phyloP scores from a whole-genome alignment of 2,888 invertebrate species.

The Lypha dubia region DNA sequence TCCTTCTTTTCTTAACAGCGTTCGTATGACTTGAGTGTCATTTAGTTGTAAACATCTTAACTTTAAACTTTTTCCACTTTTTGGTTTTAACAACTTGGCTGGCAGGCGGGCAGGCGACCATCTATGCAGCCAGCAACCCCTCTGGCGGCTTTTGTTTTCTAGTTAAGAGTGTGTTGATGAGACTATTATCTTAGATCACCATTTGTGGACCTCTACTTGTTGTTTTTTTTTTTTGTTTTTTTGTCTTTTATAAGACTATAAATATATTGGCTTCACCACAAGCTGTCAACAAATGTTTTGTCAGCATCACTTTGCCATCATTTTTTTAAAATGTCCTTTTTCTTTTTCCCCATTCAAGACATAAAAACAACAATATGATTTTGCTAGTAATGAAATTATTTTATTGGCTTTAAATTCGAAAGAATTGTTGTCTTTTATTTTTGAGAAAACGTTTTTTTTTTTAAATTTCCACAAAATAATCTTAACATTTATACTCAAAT shows the following conservation, averaged over 20 bases:
- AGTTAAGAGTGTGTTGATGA: conserved; percentile 79
- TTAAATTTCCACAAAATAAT: conserved; percentile 77
- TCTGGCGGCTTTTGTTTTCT: conserved; percentile 59
- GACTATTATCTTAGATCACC: conserved; percentile 81
- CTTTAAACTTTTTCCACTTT: conserved; percentile 67
- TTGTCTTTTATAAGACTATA: conserved; percentile 60
- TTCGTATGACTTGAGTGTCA: conserved; percentile 56
- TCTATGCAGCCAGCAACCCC: too few species aligned
- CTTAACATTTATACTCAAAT: conserved; percentile 75
- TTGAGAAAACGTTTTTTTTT: conserved; percentile 27
- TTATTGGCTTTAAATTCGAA: conserved; percentile 82
- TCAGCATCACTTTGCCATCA: conserved; percentile 54
- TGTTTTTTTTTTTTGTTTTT: conserved; percentile 47
- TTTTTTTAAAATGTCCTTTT: conserved; percentile 54
- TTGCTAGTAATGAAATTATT: conserved; percentile 77
- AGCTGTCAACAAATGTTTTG: conserved; percentile 74
- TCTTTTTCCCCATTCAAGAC: conserved; percentile 34
- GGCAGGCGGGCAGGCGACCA: conserved; percentile 26
- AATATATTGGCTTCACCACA: conserved; percentile 67
- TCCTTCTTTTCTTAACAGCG: conserved; percentile 63
- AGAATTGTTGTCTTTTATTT: conserved; percentile 67
- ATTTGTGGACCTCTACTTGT: conserved; percentile 75
- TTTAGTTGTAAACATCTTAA: conserved; percentile 69
- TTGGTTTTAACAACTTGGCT: conserved; percentile 32
- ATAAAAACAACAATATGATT: conserved; percentile 42